Base-by-base conservation (phyloP, 53 echinoderm and acorn worm species). In the Patiria pectinifera region DNA sequence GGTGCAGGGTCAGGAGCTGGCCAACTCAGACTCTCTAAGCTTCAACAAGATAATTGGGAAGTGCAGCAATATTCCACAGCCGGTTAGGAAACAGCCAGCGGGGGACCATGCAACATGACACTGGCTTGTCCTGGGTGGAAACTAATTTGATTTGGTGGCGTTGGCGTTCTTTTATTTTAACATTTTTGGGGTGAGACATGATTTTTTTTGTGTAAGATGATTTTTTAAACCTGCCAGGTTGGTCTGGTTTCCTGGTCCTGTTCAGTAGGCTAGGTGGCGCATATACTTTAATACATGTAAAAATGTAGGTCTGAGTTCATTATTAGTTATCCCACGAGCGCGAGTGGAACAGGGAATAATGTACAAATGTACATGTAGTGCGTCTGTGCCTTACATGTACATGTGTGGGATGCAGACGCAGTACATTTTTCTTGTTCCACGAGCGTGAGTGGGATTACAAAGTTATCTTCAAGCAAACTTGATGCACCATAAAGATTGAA, bases 41-140 rank as follows among this genome's bases (percentile, higher is more conserved):
- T 0, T 18, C 66, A 18, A 66, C 66, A 66, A 66, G 59, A 74
- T 86, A 49, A 86, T 86, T 48, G 23, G 75, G 72, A 86, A 74
- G 86, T 86, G 75, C 74, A 86, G 44, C 72, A 86, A 71, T 71
- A 85, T 47, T 85, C 4, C 69, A 66, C 45, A 72, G 69, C 15
- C 62, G 75, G 88, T 19, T 82, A 59, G 88, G 88, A 88, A 87
- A 88, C 78, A 35, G 62, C 59, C 88, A 88, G 88, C 48, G 5
- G 59, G 48, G 44, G 43, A 26, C 12, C 53, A 5, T 19, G 88
- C 88, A 88, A 78, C 35, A 45, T 61, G 78, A 88, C 43, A 88
- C 88, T 19, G 59, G 61, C 23, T 21, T 53, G 77, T 76, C 77
- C 78, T 62, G 61, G 60, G 35, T 35, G 43, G 60, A 45, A 76